Evolutionary conservation across 2,113 vertebrate genomes (phyloP), one percentile per base, ranked within the genome.

Genomic region (Struthio camelus): DNA sequence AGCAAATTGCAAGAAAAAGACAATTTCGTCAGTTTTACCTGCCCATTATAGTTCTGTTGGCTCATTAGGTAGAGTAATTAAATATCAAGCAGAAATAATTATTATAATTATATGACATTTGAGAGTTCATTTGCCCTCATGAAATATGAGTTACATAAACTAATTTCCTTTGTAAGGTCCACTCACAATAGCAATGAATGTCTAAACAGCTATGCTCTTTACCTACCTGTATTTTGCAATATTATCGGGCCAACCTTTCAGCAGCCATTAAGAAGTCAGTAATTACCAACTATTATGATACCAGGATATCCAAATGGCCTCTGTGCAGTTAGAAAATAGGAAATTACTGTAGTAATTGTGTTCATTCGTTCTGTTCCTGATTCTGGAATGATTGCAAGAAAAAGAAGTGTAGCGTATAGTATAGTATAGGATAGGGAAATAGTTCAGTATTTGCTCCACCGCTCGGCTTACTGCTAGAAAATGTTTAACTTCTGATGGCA

Each of bases 51-150:
- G 32, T 72, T 61, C 71, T 56, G 61, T 51, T 83, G 92, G 72
- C 87, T 97, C 95, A 86, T 96, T 96, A 94, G 58, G 83, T 18
- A 92, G 81, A 95, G 83, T 95, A 97, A 97, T 97, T 97, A 97
- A 97, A 96, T 73, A 95, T 51, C 79, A 75, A 86, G 96, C 30
- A 94, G 95, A 96, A 97, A 97, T 96, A 97, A 97, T 97, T 95
- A 95, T 95, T 96, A 88, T 95, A 93, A 95, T 97, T 96, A 97
- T 8, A 51, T 85, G 88, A 87, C 81, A 75, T 95, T 89, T 94
- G 90, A 94, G 62, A 94, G 96, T 95, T 95, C 90, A 87, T 89
- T 95, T 97, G 50, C 87, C 77, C 95, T 91, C 42, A 27, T 90
- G 91, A 96, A 93, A 96, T 85, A 93, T 32, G 71, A 90, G 90